Evolutionary conservation across 2,113 vertebrate genomes (phyloP), one percentile per base, ranked within the genome.

Genomic region (Furnarius figulus): DNA sequence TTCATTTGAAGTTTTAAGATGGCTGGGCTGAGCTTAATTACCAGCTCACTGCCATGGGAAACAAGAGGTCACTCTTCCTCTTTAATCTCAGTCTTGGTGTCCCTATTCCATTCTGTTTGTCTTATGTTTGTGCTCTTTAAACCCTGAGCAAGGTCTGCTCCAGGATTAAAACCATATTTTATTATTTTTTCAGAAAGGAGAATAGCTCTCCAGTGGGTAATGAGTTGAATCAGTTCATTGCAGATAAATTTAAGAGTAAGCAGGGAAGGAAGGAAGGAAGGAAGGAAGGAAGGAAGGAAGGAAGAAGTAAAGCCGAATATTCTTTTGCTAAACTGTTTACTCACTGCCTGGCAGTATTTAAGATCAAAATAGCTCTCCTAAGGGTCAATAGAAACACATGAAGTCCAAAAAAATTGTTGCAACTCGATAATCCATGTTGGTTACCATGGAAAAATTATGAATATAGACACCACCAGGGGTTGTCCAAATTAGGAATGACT

Each of bases 401-500:
- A 68, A 80, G 75, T 62, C 19, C 22, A 70, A 72, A 17, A 71
- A 77, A 95, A 90, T 10, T 13, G 65, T 63, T 6, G 5, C 42
- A 88, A 77, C 55, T 92, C 72, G 80, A 83, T 70, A 90, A 93
- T 59, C 72, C 46, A 13, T 55, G 25, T 37, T 83, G 47, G 88
- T 97, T 90, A 77, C 90, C 72, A 90, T 86, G 79, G 94, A 88
- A 96, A 93, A 95, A 42, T n/a, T 73, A 92, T 79, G 49, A 95
- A 66, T 94, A 80, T 70, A 90, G 88, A 90, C 59, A 95, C n/a
- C 92, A 77, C 66, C 78, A 70, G 63, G 46, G 55, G 49, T 86
- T 93, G 76, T 77, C 83, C 53, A 71, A 86, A 85, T 88, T 80
- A 84, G 33, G 61, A 92, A 70, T 95, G 96, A 97, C 63, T 93